Evolutionary conservation across 2,113 vertebrate genomes (phyloP).

Genomic region (Dasyprocta punctata): DNA sequence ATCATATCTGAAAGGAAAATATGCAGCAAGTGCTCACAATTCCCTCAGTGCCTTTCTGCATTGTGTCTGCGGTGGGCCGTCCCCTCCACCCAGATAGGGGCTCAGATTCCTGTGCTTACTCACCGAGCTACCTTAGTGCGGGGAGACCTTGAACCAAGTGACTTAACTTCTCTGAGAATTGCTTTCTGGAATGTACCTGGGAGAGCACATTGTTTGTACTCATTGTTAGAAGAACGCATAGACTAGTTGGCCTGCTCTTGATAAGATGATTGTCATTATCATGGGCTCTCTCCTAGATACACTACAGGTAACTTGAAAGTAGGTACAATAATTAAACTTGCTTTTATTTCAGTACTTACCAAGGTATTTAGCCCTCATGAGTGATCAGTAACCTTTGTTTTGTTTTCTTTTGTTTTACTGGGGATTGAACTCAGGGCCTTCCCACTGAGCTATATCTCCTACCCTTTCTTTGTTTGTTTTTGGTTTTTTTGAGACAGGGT

Average conservation of each 20-base stretch:
- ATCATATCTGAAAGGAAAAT: constrained; percentile 50
- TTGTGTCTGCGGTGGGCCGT: neutral
- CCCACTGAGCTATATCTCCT: neutral
- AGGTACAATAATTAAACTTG: neutral
- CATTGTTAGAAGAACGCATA: neutral
- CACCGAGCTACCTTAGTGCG: neutral
- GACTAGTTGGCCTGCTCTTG: neutral
- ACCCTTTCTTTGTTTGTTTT: neutral
- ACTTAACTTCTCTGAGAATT: neutral
- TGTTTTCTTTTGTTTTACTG: neutral
- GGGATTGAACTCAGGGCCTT: neutral
- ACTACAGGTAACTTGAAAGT: neutral
- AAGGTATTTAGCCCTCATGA: neutral
- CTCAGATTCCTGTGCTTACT: neutral
- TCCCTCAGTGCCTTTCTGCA: neutral
- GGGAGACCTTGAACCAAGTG: constrained; percentile 11
- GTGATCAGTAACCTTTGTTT: neutral
- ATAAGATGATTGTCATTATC: neutral
- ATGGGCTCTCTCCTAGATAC: neutral
- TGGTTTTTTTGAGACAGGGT: neutral
- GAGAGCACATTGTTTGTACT: neutral
- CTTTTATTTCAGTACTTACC: constrained; percentile 2
- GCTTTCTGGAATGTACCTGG: neutral
- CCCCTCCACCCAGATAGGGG: neutral
- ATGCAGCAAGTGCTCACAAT: neutral